Conservation (phyloP, 2,113 vertebrate species). For the Castor canadensis region DNA sequence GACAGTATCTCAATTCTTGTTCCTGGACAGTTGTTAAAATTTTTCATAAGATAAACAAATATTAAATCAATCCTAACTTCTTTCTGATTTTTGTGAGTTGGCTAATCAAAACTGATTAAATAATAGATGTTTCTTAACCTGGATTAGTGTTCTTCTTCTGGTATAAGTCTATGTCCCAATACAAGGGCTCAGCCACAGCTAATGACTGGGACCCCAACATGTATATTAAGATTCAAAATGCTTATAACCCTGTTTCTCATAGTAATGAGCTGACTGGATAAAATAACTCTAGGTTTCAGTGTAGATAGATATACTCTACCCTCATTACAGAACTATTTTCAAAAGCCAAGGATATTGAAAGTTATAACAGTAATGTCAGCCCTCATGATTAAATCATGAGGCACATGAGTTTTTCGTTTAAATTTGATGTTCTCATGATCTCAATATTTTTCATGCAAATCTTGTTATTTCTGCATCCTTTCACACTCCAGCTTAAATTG, state of each 20-base stretch:
- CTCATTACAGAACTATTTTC: slow-evolving; percentile 86
- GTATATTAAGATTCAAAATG: slow-evolving; percentile 50
- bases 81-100: neutral
- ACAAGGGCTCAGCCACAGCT: slow-evolving; percentile 34
- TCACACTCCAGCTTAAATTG: slow-evolving; percentile 87
- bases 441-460: slow-evolving; percentile 91
- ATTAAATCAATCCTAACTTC: slow-evolving; percentile 65
- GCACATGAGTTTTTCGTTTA: slow-evolving; percentile 85
- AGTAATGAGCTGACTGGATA: slow-evolving; percentile 79
- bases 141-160: slow-evolving; percentile 68
- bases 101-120: slow-evolving; percentile 74
- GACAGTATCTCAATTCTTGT: neutral
- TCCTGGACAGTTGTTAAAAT: neutral
- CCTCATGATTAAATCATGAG: slow-evolving; percentile 90
- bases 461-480: slow-evolving; percentile 89
- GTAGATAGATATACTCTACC: slow-evolving; percentile 77
- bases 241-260: slow-evolving; percentile 71
- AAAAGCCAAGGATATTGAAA: slow-evolving; percentile 84
- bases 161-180: slow-evolving; percentile 59
- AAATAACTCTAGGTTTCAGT: slow-evolving; percentile 81
- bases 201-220: slow-evolving; percentile 57
- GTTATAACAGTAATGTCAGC: slow-evolving; percentile 83
- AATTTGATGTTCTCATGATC: slow-evolving; percentile 88
- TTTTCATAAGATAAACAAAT: slow-evolving; percentile 65
- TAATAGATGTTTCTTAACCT: slow-evolving; percentile 58